Evolutionary conservation across 2,113 vertebrate genomes (phyloP), one percentile per base, ranked within the genome.

Genomic region (Upupa epops): DNA sequence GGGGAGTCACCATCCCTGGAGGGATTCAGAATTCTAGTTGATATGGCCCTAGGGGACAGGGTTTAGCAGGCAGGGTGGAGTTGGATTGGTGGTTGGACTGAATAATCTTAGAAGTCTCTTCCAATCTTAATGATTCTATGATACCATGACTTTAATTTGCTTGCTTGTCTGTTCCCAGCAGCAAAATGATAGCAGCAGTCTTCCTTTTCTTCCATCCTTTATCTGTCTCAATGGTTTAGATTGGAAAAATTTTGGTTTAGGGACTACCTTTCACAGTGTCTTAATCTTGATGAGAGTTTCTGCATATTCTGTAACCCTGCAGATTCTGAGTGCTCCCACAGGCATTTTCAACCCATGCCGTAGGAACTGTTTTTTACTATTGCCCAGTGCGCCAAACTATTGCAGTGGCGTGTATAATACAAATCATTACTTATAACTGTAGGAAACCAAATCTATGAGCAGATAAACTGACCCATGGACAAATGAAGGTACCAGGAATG

Each of bases 151-250:
- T 84, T 92, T 37, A 81, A 78, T 75, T 84, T 78, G 55, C 42
- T 29, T 58, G 22, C 13, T 42, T 5, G 31, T 91, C 49, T 64
- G 28, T 86, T 90, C 70, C 66, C 74, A 76, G 70, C 83, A 94
- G 48, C 87, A 87, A 93, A 95, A 83, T 26, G 3, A 84, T 55
- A 92, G 59, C 10, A 90, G 86, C 37, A 76, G 24, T 55, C 42
- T 86, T 87, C 55, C 29, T 72, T 75, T 93, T 75, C 58, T 92
- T 86, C 63, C 77, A 78, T 31, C 49, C 58, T 79, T 69, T 93
- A 75, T 91, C 87, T 79, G 20, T 46, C 22, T 73, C 46, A 76
- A 95, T 81, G 90, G 64, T 73, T 94, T 48, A 66, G 74, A 82
- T 40, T 93, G 93, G 71, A 61, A 93, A 93, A 81, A 22, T 56